Evolutionary conservation across 2,888 invertebrate species (phyloP), one percentile per base, ranked within the genome.

Genomic region (Rhodophaea formosa): DNA sequence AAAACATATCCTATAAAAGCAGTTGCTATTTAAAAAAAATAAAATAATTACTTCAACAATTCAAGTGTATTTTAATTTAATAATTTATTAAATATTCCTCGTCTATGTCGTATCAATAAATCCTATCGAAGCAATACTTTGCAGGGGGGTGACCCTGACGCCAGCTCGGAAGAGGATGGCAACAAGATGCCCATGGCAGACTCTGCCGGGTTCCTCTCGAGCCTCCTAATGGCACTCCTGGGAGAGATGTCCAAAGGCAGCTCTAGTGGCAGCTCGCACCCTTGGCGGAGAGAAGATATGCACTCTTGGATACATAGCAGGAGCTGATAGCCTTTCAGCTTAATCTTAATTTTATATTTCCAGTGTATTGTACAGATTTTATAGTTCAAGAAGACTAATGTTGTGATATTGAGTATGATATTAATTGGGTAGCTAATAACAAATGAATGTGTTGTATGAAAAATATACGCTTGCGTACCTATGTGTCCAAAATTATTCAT

Each of bases 1-100:
- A 95, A 64, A 0, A 96, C 95, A 89, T 96, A 96, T 0, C 95
- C 96, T 91, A 96, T 86, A 80, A 96, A 96, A 17, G 95, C 95
- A 53, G 95, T 94, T 74, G 84, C 93, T 93, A 96, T n/a, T 96
- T 63, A 93, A 81, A 79, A 94, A 56, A 70, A 96, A 92, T 83
- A 95, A 80, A 77, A 96, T 92, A 61, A 94, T 84, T 53, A 94
- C 86, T 55, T 95, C 95, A 0, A 92, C 68, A 71, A 91, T 76
- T 94, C 96, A 96, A 0, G 94, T 93, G 63, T 89, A 79, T 62
- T 83, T 86, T 73, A 86, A 70, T 88, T 81, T 74, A 83, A 92
- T 0, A 91, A 92, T 69, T 87, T 86, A 77, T 88, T 87, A 67
- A 87, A 84, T 80, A 86, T 87, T 63, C 93, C 94, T 83, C 94